phyloP scores from a whole-genome alignment of 2,888 invertebrate species.

The Pterostichus niger region DNA sequence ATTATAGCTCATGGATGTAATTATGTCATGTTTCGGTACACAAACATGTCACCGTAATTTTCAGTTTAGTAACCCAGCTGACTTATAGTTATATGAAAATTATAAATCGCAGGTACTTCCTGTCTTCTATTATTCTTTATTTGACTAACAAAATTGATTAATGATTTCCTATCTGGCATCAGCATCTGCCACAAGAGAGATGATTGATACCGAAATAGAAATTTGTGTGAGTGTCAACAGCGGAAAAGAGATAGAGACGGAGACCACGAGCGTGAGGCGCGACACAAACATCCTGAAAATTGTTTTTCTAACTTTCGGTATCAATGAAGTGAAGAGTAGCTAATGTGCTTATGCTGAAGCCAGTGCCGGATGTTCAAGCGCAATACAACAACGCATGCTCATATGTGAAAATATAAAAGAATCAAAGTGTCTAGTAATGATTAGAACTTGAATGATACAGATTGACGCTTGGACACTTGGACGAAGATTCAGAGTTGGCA shows the following conservation, averaged over 20 bases:
- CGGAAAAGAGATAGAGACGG: not conserved
- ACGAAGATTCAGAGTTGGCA: too few species aligned
- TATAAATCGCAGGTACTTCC: conserved; percentile 51
- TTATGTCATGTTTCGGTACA: too few species aligned
- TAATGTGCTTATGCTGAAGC: conserved; percentile 17
- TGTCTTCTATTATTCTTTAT: conserved; percentile 6
- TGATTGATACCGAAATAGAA: conserved; percentile 39
- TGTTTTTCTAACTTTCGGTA: conserved; percentile 62
- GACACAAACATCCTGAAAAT: conserved; percentile 53
- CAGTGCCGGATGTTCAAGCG: conserved; percentile 46
- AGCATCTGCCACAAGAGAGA: conserved; percentile 17
- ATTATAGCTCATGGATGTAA: too few species aligned
- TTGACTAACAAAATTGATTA: conserved; percentile 17
- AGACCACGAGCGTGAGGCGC: not conserved
- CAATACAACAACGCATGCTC: too few species aligned
- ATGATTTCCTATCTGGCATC: conserved; percentile 37
- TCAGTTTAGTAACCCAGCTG: too few species aligned
- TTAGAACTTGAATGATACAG: too few species aligned
- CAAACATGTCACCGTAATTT: too few species aligned
- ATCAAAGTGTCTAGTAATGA: too few species aligned
- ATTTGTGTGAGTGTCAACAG: not conserved
- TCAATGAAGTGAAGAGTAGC: conserved; percentile 61
- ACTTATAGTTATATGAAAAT: too few species aligned
- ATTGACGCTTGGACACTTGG: too few species aligned
- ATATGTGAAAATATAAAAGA: too few species aligned